Evolutionary conservation across 1,140 invertebrate species (phyloP).

Genomic region (Caenorhabditis tropicalis): DNA sequence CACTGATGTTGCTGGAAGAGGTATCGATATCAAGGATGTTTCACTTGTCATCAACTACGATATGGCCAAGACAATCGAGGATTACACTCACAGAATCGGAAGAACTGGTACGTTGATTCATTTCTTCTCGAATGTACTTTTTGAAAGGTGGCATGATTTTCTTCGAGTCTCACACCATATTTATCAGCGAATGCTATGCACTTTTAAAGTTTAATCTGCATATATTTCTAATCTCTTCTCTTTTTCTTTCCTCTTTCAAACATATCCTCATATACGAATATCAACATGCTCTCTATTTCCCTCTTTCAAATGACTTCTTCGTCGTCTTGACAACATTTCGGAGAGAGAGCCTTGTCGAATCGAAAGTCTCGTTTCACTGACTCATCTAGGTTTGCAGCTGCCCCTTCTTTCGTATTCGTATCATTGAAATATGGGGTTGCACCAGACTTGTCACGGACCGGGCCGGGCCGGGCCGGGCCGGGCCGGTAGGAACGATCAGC

Average conservation of each 20-base stretch:
- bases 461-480: no score
- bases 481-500: no score
- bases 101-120: constrained; percentile 77
- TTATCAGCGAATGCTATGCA: no score
- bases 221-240: background rate
- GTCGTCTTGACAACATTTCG: background rate
- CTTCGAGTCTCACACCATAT: no score
- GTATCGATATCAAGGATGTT: constrained; percentile 97
- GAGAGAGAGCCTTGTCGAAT: background rate
- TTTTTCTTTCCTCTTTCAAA: background rate
- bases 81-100: constrained; percentile 99
- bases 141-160: no score
- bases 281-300: background rate
- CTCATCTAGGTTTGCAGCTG: constrained; percentile 15
- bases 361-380: background rate
- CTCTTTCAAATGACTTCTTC: background rate
- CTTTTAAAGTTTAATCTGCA: no score
- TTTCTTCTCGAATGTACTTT: no score
- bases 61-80: constrained; percentile 95
- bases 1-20: constrained; percentile 96
- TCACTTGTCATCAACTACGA: constrained; percentile 89
- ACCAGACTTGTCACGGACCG: no score
- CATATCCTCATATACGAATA: no score
- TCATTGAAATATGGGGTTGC: no score
- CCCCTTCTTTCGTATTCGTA: background rate